Evolutionary conservation across 2,888 invertebrate genomes (phyloP).

Genomic region (Conistra vaccinii): DNA sequence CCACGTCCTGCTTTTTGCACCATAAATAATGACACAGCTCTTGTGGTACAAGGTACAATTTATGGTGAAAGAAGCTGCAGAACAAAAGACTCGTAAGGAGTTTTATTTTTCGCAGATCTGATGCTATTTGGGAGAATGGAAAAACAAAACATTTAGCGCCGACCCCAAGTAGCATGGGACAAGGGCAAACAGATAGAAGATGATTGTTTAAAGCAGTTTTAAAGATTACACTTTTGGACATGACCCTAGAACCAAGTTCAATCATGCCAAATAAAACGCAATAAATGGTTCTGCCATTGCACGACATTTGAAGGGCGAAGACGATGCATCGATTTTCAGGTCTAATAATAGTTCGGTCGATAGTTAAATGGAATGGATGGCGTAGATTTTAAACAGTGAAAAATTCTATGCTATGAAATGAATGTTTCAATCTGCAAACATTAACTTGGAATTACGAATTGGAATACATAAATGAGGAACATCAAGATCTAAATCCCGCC

Average conservation of each 20-base stretch:
- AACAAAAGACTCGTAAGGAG: constrained; percentile 12
- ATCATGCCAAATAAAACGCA: constrained; percentile 23
- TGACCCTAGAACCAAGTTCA: constrained; percentile 16
- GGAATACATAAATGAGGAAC: constrained; percentile 28
- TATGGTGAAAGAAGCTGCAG: constrained; percentile 50
- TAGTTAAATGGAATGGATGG: constrained; percentile 30
- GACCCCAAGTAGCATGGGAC: background rate
- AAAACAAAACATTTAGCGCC: background rate
- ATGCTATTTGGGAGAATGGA: background rate
- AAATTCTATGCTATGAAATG: background rate
- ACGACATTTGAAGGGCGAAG: constrained; percentile 48
- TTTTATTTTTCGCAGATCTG: background rate
- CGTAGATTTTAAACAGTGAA: constrained; percentile 10
- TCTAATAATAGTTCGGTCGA: constrained; percentile 51
- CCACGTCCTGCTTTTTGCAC: constrained; percentile 65
- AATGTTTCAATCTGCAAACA: constrained; percentile 11
- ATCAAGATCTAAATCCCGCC: constrained; percentile 21
- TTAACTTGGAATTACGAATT: constrained; percentile 4
- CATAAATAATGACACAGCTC: constrained; percentile 66
- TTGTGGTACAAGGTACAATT: too few species aligned
- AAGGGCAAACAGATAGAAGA: background rate
- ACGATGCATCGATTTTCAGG: constrained; percentile 52
- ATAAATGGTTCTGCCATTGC: constrained; percentile 27
- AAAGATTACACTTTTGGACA: background rate
- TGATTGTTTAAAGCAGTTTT: background rate